Evolutionary conservation across 2,888 invertebrate species (phyloP).

Genomic region (Cephus runcator): DNA sequence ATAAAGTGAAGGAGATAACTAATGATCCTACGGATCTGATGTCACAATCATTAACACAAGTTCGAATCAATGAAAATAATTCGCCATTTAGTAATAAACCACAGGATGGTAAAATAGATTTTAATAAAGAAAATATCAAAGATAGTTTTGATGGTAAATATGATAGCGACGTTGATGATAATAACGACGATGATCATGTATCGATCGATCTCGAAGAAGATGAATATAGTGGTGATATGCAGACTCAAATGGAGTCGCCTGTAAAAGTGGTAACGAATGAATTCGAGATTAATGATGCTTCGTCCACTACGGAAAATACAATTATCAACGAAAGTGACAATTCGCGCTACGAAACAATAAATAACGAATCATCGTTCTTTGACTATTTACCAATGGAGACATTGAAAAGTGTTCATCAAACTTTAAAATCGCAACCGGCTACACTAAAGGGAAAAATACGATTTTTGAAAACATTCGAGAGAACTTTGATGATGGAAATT

Average conservation of each 20-base stretch:
- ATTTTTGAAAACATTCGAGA: slow-evolving; percentile 71
- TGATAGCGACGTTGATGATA: background rate
- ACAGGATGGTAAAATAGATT: background rate
- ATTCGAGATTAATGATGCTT: background rate
- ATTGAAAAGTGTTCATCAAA: slow-evolving; percentile 55
- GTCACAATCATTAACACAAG: background rate
- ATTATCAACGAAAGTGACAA: background rate
- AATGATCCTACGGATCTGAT: background rate
- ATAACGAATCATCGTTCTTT: slow-evolving; percentile 24
- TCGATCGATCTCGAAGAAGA: slow-evolving; percentile 3
- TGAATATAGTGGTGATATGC: background rate
- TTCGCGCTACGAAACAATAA: background rate
- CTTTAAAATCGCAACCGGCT: slow-evolving; percentile 50
- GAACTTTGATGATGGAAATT: slow-evolving; percentile 73
- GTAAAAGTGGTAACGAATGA: background rate
- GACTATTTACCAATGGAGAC: slow-evolving; percentile 55
- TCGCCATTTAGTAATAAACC: background rate
- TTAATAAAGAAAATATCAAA: background rate
- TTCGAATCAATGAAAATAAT: background rate
- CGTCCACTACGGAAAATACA: background rate
- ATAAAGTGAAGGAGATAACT: background rate
- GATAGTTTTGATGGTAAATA: background rate
- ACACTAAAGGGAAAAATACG: slow-evolving; percentile 67
- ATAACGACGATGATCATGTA: slow-evolving; percentile 3
- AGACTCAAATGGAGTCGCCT: background rate